These are phyloP conservation scores for Myanophis thanlyinensis DNA, from an alignment of 2,113 vertebrate genomes.

Conservation along the genomic window DNA sequence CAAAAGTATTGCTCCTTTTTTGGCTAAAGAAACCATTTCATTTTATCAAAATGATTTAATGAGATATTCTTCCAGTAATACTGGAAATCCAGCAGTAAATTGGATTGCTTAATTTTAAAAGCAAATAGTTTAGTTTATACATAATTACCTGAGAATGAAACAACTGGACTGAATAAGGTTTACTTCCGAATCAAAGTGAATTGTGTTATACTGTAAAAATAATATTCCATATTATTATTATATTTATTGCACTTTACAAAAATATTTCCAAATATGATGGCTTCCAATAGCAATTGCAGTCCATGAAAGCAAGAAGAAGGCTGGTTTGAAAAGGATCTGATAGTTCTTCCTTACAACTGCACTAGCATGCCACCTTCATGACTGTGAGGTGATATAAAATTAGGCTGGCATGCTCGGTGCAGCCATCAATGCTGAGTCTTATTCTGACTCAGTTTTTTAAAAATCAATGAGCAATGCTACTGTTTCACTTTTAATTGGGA, in stretches of 20 bases:
- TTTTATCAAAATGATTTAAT: slow-evolving; percentile 39
- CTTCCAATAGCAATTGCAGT: background rate
- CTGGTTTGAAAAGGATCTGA: background rate
- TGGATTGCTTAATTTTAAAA: slow-evolving; percentile 7
- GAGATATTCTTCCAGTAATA: slow-evolving; percentile 55
- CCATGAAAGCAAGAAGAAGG: background rate
- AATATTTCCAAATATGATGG: background rate
- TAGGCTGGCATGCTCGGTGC: background rate
- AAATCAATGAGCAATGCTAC: background rate
- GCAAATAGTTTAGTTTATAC: background rate
- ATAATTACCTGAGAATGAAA: background rate
- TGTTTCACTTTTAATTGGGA: background rate
- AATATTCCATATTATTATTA: background rate
- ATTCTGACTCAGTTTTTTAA: background rate
- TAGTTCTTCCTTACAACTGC: background rate
- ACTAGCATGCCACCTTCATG: background rate
- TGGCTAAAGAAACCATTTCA: slow-evolving; percentile 26
- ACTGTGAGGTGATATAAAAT: background rate
- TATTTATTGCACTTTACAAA: background rate
- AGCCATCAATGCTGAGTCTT: background rate
- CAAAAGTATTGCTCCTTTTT: slow-evolving; percentile 47
- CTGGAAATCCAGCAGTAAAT: slow-evolving; percentile 34
- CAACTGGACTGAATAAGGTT: background rate
- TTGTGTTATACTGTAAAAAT: background rate
- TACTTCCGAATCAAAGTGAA: background rate